Percentiles rank a stretch among this genome's conserved stretches.
These are phyloP conservation scores for Spea bombifrons DNA, from an alignment of 2,113 vertebrate species.

Conservation along the genomic window DNA sequence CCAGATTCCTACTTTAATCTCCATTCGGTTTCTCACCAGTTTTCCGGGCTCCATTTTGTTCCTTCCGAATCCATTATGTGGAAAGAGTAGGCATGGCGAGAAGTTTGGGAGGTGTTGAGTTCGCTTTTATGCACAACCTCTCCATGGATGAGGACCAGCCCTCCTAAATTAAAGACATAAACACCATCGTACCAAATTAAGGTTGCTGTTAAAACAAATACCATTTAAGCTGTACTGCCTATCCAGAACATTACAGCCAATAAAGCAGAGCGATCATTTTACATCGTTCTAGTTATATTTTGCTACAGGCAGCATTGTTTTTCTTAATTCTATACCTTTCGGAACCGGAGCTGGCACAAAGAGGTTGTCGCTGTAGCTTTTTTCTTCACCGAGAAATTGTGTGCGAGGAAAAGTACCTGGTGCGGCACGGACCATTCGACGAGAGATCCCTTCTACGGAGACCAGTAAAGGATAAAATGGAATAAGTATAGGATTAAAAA, in stretches of 20 bases:
- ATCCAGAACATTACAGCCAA: too few relatives aligned
- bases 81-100: conserved; percentile 87
- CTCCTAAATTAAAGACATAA: conserved; percentile 64
- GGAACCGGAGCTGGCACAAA: conserved; percentile 76
- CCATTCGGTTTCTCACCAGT: conserved; percentile 78
- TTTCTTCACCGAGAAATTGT: conserved; percentile 77
- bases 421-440: conserved; percentile 79
- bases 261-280: too few relatives aligned
- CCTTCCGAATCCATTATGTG: conserved; percentile 86
- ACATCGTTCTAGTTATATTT: too few relatives aligned
- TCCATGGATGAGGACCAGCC: conserved; percentile 83
- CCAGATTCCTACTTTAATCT: too few relatives aligned
- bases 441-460: conserved; percentile 68
- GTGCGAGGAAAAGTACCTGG: conserved; percentile 67
- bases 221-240: too few relatives aligned
- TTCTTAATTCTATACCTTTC: conserved; percentile 70
- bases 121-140: conserved; percentile 91
- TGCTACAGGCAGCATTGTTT: too few relatives aligned
- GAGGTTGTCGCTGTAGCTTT: conserved; percentile 57
- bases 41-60: conserved; percentile 84
- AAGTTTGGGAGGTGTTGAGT: conserved; percentile 72
- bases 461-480: background rate
- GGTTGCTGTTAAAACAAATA: background rate
- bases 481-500: background rate
- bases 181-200: too few relatives aligned